Percentiles rank a stretch among this genome's conserved stretches.
Evolutionary conservation across 1,140 invertebrate genomes (phyloP).

Genomic region (Zeugodacus cucurbitae): DNA sequence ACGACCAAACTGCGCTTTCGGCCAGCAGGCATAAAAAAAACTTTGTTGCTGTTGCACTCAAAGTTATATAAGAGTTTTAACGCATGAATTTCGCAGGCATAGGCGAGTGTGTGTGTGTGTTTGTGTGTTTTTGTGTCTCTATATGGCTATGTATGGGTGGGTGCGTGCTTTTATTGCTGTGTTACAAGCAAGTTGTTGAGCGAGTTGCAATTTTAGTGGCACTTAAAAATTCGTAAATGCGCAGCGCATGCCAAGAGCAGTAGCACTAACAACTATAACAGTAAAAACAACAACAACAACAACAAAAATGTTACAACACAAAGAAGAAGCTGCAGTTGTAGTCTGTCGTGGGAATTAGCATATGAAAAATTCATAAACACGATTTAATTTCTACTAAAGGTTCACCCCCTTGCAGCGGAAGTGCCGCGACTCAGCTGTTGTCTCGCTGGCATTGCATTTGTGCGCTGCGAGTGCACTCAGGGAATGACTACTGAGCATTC

Average conservation of each 20-base stretch:
- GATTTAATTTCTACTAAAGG: neutral
- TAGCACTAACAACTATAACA: neutral
- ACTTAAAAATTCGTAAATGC: constrained; percentile 9
- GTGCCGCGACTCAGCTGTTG: neutral
- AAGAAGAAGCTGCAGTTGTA: neutral
- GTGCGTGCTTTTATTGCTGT: neutral
- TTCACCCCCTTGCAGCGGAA: neutral
- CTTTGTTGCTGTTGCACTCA: neutral
- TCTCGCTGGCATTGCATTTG: neutral
- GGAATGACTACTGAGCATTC: neutral
- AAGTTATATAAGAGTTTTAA: too few relatives aligned
- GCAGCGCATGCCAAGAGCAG: neutral
- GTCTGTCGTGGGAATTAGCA: neutral
- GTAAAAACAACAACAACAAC: neutral
- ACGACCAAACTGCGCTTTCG: neutral
- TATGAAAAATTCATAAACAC: constrained; percentile 14
- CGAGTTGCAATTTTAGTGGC: neutral
- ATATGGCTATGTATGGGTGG: too few relatives aligned
- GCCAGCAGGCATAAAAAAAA: neutral
- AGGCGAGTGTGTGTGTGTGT: neutral
- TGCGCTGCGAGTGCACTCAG: neutral
- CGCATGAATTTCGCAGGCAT: too few relatives aligned
- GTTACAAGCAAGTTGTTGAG: neutral
- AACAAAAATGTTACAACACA: neutral
- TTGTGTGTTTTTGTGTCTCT: too few relatives aligned